These are phyloP conservation scores for Arremon aurantiirostris DNA, from an alignment of 2,797 vertebrate species.

Conservation along the genomic window DNA sequence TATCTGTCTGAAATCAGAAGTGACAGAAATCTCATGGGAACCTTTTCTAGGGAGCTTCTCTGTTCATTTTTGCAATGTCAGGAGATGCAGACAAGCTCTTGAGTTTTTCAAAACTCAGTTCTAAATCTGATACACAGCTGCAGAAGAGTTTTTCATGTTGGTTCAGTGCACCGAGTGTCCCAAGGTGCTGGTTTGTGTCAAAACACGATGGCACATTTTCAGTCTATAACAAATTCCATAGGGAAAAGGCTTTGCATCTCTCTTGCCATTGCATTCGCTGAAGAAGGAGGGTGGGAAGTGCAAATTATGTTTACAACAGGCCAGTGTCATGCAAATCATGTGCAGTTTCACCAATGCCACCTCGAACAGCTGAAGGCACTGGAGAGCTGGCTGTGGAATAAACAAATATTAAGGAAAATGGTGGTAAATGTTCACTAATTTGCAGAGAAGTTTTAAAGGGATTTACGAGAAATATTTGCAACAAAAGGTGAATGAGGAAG, in stretches of 20 bases:
- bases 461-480: background rate
- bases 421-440: background rate
- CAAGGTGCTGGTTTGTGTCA: background rate
- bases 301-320: background rate
- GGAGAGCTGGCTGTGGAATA: background rate
- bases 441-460: background rate
- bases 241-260: background rate
- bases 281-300: background rate
- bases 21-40: background rate
- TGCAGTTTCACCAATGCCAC: background rate
- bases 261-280: background rate
- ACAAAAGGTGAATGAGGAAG: background rate
- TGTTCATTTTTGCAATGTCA: background rate
- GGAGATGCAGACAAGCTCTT: background rate
- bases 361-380: background rate
- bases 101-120: background rate
- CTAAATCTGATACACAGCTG: background rate
- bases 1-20: background rate
- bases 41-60: background rate
- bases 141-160: background rate
- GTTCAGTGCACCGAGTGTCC: rapidly evolving
- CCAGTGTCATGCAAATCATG: background rate
- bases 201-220: background rate
- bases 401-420: background rate
- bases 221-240: background rate